Percentiles rank a stretch among this genome's conserved stretches.
phyloP scores from a whole-genome alignment of 1,140 invertebrate species.

The Acyrthosiphon pisum region DNA sequence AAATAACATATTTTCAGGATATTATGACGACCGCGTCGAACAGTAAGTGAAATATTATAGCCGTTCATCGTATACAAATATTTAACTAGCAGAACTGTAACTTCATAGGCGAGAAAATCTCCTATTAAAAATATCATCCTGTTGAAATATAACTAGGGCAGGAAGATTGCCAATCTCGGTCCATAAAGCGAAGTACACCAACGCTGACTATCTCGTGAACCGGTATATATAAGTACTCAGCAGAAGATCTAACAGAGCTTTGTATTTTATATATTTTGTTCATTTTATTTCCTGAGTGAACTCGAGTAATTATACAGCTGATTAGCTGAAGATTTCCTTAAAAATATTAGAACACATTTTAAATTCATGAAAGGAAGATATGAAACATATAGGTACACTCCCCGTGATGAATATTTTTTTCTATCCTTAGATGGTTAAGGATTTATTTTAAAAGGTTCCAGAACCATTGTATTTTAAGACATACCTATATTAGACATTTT shows the following conservation, averaged over 20 bases:
- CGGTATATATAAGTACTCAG: neutral
- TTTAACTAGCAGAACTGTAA: too few relatives aligned
- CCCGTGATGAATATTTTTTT: neutral
- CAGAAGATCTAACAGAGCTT: neutral
- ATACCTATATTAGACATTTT: neutral
- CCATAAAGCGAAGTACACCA: too few relatives aligned
- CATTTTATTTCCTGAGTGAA: neutral
- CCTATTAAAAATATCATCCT: neutral
- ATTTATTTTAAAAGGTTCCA: neutral
- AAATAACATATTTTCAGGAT: too few relatives aligned
- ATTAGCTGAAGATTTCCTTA: neutral
- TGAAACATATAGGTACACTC: neutral
- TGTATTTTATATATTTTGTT: neutral
- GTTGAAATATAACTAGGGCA: too few relatives aligned
- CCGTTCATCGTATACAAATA: too few relatives aligned
- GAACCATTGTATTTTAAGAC: neutral
- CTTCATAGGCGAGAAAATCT: too few relatives aligned
- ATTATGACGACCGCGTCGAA: rapidly evolving
- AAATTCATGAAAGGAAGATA: too few relatives aligned
- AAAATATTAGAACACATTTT: neutral
- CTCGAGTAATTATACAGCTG: too few relatives aligned
- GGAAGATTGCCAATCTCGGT: too few relatives aligned
- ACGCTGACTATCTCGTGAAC: neutral
- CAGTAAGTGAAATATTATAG: too few relatives aligned
- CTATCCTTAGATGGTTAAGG: neutral